Evolutionary conservation across 2,888 invertebrate genomes (phyloP).

Genomic region (Acleris emargana): DNA sequence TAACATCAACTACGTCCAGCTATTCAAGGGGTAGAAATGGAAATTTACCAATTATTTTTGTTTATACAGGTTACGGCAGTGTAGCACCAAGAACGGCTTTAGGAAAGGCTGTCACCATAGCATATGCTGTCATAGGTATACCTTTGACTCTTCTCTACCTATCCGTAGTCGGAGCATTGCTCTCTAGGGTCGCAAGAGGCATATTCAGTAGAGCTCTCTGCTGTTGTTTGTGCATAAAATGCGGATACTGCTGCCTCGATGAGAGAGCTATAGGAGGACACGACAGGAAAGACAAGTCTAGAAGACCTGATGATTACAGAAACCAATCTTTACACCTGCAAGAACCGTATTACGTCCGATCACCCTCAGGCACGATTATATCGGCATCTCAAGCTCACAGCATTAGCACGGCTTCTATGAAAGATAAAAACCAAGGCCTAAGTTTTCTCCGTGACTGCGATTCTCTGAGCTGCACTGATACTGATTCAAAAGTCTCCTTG

Average conservation of each 20-base stretch:
- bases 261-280: slow-evolving; percentile 92
- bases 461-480: slow-evolving; percentile 85
- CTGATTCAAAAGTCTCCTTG: slow-evolving; percentile 87
- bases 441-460: slow-evolving; percentile 79
- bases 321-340: slow-evolving; percentile 86
- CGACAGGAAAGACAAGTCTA: slow-evolving; percentile 90
- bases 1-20: too few species aligned
- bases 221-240: slow-evolving; percentile 94
- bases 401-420: slow-evolving; percentile 68
- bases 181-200: slow-evolving; percentile 91
- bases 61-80: slow-evolving; percentile 93
- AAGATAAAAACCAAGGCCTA: slow-evolving; percentile 73
- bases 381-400: slow-evolving; percentile 80
- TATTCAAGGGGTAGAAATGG: too few species aligned
- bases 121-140: slow-evolving; percentile 94
- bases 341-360: slow-evolving; percentile 88
- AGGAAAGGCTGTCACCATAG: slow-evolving; percentile 95
- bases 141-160: slow-evolving; percentile 94
- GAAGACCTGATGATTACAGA: slow-evolving; percentile 86
- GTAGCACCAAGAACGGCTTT: slow-evolving; percentile 95
- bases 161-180: slow-evolving; percentile 93
- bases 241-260: slow-evolving; percentile 94
- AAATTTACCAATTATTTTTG: not conserved
- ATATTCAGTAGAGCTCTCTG: slow-evolving; percentile 92
- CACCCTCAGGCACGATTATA: slow-evolving; percentile 80